Conservation (phyloP, 2,888 invertebrate species). For the Seira musarum region DNA sequence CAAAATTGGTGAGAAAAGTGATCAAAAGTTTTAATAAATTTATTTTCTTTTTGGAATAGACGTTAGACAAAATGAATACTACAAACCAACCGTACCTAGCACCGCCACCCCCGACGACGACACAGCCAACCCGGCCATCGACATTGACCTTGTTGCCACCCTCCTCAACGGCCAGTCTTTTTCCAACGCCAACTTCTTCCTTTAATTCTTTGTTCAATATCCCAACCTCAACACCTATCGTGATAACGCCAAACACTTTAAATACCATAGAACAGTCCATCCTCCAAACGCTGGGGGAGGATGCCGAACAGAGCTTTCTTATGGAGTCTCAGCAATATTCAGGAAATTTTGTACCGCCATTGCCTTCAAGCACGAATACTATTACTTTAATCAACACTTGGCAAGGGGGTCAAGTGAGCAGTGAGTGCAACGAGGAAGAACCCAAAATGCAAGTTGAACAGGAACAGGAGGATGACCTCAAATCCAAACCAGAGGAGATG, state of each 20-base stretch:
- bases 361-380: conserved; percentile 42
- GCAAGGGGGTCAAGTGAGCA: conserved; percentile 63
- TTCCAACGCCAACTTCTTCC: neutral
- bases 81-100: too few species aligned
- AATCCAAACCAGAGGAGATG: conserved; percentile 8
- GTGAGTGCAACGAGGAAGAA: conserved; percentile 19
- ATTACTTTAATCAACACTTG: conserved; percentile 58
- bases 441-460: too few species aligned
- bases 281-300: conserved; percentile 51
- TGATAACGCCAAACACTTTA: conserved; percentile 58
- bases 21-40: too few species aligned
- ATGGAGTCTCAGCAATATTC: conserved; percentile 35
- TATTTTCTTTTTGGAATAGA: too few species aligned
- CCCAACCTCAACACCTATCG: conserved; percentile 24
- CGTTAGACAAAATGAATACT: too few species aligned
- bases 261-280: conserved; percentile 61
- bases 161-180: neutral
- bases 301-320: conserved; percentile 26
- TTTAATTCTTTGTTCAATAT: conserved; percentile 11
- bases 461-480: neutral
- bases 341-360: conserved; percentile 61
- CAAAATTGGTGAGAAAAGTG: too few species aligned
- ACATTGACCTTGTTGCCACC: neutral
- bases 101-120: too few species aligned
- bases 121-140: neutral